Evolutionary conservation across 2,113 vertebrate genomes (phyloP), one percentile per base, ranked within the genome.

Genomic region (Neolamprologus devosi): DNA sequence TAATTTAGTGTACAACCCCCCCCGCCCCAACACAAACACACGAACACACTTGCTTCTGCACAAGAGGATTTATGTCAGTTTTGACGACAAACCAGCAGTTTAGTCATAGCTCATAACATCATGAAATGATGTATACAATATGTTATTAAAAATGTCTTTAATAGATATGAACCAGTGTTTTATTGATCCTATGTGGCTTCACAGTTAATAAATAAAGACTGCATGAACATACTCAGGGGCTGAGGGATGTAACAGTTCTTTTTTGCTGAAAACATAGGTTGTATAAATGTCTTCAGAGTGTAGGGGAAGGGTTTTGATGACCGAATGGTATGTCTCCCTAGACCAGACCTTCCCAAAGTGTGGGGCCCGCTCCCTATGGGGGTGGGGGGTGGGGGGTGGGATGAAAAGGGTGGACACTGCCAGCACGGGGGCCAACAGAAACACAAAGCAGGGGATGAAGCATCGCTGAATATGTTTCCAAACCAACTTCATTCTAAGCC

Each of bases 311-410:
- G 19, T 63, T 60, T 30, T 60, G 26, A 30, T 60, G 57, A 60
- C 26, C 5, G 1, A 30, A 30, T 60, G 26, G 26, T 10, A 60
- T 30, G 8, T 60, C 28, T 60, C 14, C 57, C 5, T 6, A 60
- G 26, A 63, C 28, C 49, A 53, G 49, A 53, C 5, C 49, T 10
- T 51, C 49, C 19, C 2, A 51, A 51, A 51, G 19, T 51, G 49
- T 51, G 47, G 47, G 8, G 17, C 17, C 47, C 8, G 4, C 47
- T 5, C 49, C 49, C 49, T 9, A 5, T 9, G 33, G 30, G 30
- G 30, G 33, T 0, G 8, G 30, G 30, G 30, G 30, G 30, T 1
- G 30, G 14, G 45, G 45, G 14, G 45, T 1, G 3, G 49, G 3
- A 51, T 51, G 8, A 51, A 51, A 51, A 51, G 19, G 19, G 9